Evolutionary conservation across 2,797 vertebrate genomes (phyloP), one percentile per base, ranked within the genome.

Genomic region (Cryptoblepharus egeriae): DNA sequence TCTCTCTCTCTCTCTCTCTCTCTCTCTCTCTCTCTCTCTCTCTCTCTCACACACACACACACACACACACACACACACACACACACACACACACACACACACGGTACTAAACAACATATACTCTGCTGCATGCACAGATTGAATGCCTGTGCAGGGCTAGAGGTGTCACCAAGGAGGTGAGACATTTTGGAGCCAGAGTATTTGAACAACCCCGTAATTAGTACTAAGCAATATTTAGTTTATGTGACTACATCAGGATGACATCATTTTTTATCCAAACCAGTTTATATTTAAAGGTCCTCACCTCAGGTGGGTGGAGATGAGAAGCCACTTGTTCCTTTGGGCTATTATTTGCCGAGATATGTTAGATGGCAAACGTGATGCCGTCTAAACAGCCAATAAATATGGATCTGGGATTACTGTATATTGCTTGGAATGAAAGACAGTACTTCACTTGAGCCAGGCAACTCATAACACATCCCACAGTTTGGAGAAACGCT

Each of bases 321-420:
- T 45, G 58, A 22, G 42, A 81, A 52, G 60, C 26, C 24, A 20
- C 75, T n/a, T 35, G n/a, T 64, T 77, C 32, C 63, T 57, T 18
- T 10, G 3, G n/a, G 45, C 26, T 80, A 49, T 75, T 83, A 30
- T 80, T 89, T 85, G 65, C 42, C 74, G 72, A 78, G 79, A 61
- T 18, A 24, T 13, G 1, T 30, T 77, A 64, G 71, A 61, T 6
- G 16, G 55, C 13, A n/a, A n/a, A 39, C 37, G 35, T 3, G n/a
- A 22, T 7, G 6, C 39, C 74, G 35, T 58, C 18, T 74, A 49
- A 28, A n/a, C 32, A 58, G 42, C 68, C 35, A 28, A 65, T 65
- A 74, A 55, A 72, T 79, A 45, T 58, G 78, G 16, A 42, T 70
- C 72, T 60, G 71, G 42, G 75, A 80, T 73, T 60, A n/a, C n/a